Evolutionary conservation across 2,888 invertebrate species (phyloP).

Genomic region (Hirtodrosophila histrioides): DNA sequence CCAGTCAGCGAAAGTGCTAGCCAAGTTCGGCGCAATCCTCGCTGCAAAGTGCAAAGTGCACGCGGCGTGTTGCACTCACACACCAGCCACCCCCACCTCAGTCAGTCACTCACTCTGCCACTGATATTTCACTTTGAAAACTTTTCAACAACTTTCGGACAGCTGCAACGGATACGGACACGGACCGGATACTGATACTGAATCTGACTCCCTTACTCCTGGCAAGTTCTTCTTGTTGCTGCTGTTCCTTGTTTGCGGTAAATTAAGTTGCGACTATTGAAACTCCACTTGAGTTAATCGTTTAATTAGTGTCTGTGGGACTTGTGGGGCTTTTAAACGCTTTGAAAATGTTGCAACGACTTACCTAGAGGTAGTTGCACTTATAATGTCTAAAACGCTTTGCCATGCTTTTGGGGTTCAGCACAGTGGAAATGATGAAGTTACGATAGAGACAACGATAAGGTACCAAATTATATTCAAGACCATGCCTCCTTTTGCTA

Average conservation of each 20-base stretch:
- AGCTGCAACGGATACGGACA: slow-evolving; percentile 63
- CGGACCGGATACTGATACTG: slow-evolving; percentile 50
- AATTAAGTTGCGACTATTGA: slow-evolving; percentile 74
- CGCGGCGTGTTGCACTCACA: slow-evolving; percentile 24
- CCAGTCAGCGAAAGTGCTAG: slow-evolving; percentile 55
- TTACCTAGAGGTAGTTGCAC: slow-evolving; percentile 11
- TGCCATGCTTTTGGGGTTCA: neutral
- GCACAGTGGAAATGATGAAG: no score
- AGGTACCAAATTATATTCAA: no score
- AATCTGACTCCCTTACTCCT: slow-evolving; percentile 23
- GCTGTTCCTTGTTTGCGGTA: slow-evolving; percentile 62
- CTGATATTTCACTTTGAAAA: slow-evolving; percentile 73
- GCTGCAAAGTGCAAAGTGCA: slow-evolving; percentile 57
- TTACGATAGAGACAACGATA: no score
- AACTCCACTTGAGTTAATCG: slow-evolving; percentile 73
- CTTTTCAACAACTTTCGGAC: slow-evolving; percentile 76
- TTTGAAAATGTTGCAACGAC: slow-evolving; percentile 16
- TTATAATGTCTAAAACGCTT: neutral
- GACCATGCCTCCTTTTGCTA: no score
- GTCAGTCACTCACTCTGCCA: slow-evolving; percentile 1
- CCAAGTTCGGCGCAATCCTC: slow-evolving; percentile 36
- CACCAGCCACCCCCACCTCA: neutral
- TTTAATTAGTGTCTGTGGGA: slow-evolving; percentile 63
- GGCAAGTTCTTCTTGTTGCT: slow-evolving; percentile 23
- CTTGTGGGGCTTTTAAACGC: slow-evolving; percentile 13